A percentile compares a stretch with the other conserved stretches of the same genome.
These are phyloP conservation scores for Pyrrhia umbra DNA, from an alignment of 2,888 invertebrate genomes.

Conservation along the genomic window DNA sequence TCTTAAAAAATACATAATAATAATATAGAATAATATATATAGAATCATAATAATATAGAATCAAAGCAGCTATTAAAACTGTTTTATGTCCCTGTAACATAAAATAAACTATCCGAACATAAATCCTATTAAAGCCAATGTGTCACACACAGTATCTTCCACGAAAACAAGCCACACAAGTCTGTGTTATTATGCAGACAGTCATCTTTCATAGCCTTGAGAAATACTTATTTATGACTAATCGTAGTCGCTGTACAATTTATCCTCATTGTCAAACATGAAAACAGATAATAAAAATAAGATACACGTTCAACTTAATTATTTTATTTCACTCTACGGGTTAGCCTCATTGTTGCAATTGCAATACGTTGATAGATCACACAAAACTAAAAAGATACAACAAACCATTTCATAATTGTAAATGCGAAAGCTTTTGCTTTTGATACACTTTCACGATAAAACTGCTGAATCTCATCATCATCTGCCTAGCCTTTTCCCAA, in stretches of 20 bases:
- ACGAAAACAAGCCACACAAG: conserved; percentile 69
- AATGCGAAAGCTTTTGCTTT: not conserved
- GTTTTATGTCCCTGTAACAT: conserved; percentile 18
- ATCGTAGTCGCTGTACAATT: conserved; percentile 68
- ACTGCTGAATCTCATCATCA: too few species aligned
- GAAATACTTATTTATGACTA: conserved; percentile 76
- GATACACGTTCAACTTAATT: conserved; percentile 34
- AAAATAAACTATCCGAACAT: conserved; percentile 45
- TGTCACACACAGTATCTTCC: conserved; percentile 67
- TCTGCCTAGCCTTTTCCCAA: too few species aligned
- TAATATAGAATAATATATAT: too few species aligned
- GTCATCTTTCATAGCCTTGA: conserved; percentile 74
- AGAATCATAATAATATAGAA: conserved; percentile 8
- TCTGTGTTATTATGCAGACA: conserved; percentile 67
- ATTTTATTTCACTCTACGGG: conserved; percentile 22
- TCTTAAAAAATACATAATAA: conserved; percentile 20
- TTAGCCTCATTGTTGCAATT: conserved; percentile 1
- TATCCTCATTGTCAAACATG: conserved; percentile 72
- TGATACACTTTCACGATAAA: too few species aligned
- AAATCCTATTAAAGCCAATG: conserved; percentile 56
- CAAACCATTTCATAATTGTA: not conserved
- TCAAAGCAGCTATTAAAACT: conserved; percentile 18
- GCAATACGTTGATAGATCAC: conserved; percentile 1
- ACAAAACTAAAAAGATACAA: not conserved
- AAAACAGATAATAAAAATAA: conserved; percentile 58